These are phyloP conservation scores for Eupithecia subumbrata DNA, from an alignment of 2,888 invertebrate species.

Conservation along the genomic window DNA sequence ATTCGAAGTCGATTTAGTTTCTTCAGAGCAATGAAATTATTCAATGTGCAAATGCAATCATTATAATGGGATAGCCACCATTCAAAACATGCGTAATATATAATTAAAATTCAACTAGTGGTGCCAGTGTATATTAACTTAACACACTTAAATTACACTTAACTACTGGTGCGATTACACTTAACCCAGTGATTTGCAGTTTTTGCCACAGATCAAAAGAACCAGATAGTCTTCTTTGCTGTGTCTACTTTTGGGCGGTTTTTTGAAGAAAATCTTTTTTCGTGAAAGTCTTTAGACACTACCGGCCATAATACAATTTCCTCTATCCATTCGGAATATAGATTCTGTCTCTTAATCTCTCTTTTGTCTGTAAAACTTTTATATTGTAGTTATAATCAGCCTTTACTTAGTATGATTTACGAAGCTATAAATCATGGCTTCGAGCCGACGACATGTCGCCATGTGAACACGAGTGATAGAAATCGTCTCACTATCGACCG, in stretches of 20 bases:
- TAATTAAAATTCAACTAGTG: slow-evolving; percentile 25
- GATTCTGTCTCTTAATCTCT: too few relatives aligned
- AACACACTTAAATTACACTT: slow-evolving; percentile 28
- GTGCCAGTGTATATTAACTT: slow-evolving; percentile 25
- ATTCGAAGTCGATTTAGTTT: too few relatives aligned
- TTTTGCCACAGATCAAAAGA: slow-evolving; percentile 11
- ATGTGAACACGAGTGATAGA: slow-evolving; percentile 3
- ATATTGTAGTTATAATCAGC: too few relatives aligned
- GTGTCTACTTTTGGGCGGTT: background rate
- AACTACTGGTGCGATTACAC: slow-evolving; percentile 17
- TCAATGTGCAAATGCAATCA: background rate
- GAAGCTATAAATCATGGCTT: slow-evolving; percentile 7
- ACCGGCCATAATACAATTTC: too few relatives aligned
- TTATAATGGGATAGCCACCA: background rate
- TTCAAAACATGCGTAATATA: background rate
- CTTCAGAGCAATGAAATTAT: background rate
- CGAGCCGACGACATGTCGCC: background rate
- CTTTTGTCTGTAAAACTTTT: too few relatives aligned
- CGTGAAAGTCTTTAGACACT: too few relatives aligned
- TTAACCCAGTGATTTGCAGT: slow-evolving; percentile 13
- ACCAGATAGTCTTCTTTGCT: background rate
- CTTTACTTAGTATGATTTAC: background rate
- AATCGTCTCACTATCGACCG: slow-evolving; percentile 9
- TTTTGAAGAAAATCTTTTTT: background rate
- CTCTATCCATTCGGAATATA: too few relatives aligned